These are phyloP conservation scores for Burhinus oedicnemus DNA, from an alignment of 2,113 vertebrate species.

Conservation along the genomic window DNA sequence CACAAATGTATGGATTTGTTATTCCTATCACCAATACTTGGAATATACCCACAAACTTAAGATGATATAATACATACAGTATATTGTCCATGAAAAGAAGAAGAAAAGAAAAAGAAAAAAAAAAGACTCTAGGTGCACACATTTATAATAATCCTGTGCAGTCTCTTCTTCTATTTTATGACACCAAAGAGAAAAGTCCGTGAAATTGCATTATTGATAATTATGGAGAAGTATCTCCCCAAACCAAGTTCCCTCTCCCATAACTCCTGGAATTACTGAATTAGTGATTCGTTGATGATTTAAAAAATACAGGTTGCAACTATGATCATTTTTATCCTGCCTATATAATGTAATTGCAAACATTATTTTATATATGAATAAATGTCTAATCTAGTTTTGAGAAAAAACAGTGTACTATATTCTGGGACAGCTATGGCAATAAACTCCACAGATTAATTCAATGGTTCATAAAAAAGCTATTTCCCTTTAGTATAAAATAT, in stretches of 20 bases:
- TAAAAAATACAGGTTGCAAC: not conserved
- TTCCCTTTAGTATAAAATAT: not conserved
- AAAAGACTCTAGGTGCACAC: not conserved
- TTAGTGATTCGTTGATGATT: not conserved
- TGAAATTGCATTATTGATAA: not conserved
- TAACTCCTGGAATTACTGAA: not conserved
- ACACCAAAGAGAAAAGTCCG: not conserved
- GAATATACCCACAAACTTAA: not conserved
- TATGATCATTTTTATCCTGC: not conserved
- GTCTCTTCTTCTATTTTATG: not conserved
- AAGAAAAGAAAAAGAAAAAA: not conserved
- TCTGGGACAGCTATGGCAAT: not conserved
- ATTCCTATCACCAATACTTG: not conserved
- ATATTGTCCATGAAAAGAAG: not conserved
- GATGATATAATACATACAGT: not conserved
- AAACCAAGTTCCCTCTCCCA: not conserved
- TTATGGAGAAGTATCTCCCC: not conserved
- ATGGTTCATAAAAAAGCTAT: not conserved
- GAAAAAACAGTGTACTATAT: not conserved
- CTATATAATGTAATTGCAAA: not conserved
- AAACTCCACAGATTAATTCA: not conserved
- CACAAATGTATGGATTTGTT: not conserved
- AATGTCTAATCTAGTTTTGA: not conserved
- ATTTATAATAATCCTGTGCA: not conserved
- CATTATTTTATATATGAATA: not conserved